These are phyloP conservation scores for Lepus americanus DNA, from an alignment of 2,113 vertebrate genomes.

Conservation along the genomic window DNA sequence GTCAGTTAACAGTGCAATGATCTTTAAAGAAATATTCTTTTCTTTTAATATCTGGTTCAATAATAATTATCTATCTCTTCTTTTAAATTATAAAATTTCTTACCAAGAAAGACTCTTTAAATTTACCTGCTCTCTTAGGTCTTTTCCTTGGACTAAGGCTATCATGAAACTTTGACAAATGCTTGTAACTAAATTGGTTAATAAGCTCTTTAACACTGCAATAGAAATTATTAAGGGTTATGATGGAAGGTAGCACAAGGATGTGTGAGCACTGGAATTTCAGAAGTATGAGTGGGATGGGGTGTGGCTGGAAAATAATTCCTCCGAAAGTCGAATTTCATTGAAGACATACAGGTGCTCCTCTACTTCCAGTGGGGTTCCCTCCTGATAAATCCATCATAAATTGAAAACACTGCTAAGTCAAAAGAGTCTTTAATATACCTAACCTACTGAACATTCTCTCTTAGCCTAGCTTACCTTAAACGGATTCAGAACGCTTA, in stretches of 20 bases:
- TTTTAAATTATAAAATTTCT: constrained; percentile 18
- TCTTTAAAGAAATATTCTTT: constrained; percentile 13
- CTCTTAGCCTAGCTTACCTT: neutral
- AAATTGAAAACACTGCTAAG: neutral
- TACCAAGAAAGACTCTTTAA: constrained; percentile 14
- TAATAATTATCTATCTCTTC: neutral
- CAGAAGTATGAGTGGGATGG: neutral
- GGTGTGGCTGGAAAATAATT: neutral
- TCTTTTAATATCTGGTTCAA: neutral
- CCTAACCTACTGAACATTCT: neutral
- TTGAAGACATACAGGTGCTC: neutral
- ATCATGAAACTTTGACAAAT: neutral
- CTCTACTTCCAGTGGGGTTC: too few relatives aligned
- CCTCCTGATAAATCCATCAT: neutral
- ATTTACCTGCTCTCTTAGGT: neutral
- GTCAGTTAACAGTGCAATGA: neutral
- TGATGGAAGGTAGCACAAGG: neutral
- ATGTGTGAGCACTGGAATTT: neutral
- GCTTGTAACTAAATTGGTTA: neutral
- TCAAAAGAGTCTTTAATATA: neutral
- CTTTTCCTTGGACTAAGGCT: neutral
- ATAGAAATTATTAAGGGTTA: neutral
- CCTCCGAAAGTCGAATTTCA: neutral
- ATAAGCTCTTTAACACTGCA: neutral
- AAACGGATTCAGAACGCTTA: neutral